Evolutionary conservation across 2,797 vertebrate genomes (phyloP), one percentile per base, ranked within the genome.

Genomic region (Mionectes olivaceus): DNA sequence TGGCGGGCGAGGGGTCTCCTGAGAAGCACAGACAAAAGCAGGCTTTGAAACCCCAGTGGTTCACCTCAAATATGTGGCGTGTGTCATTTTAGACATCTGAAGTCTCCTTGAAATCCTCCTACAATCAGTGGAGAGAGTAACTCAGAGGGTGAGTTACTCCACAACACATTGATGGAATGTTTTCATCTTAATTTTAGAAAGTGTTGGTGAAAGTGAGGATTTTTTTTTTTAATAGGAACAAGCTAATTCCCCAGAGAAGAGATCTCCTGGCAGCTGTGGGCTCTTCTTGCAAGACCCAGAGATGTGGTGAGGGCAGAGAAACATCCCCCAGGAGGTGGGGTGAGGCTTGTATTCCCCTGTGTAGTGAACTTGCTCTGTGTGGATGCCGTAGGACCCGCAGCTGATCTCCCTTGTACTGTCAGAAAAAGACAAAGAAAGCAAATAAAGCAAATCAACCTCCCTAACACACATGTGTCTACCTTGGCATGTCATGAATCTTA

Each of bases 261-360:
- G 69, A 78, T 49, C 32, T 67, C 5, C 17, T 85, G 24, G 13
- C 39, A 39, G 1, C 47, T 39, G 11, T 44, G 49, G 39, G 33
- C 43, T 67, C 9, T 70, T 67, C 13, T 57, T 75, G 52, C 35
- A 55, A 21, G n/a, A 65, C 28, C 25, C 19, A 70, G 79, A 84
- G 52, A 23, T 5, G 28, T 22, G 24, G 5, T 70, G 50, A 73
- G 47, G 33, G 60, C 30, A 21, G 35, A 46, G 33, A 46, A 57
- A 56, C 2, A 57, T 1, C 2, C 9, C 27, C 5, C 13, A 19
- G 41, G 44, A 87, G n/a, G 14, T 24, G 43, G 37, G 46, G 25
- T 0, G 49, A 25, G 2, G 4, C 39, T 86, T 5, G 0, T 0
- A 2, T 88, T 14, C 39, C 13, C 9, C 39, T 71, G 24, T 0